Evolutionary conservation across 2,888 invertebrate species (phyloP).

Genomic region (Rhabditoides inermis): DNA sequence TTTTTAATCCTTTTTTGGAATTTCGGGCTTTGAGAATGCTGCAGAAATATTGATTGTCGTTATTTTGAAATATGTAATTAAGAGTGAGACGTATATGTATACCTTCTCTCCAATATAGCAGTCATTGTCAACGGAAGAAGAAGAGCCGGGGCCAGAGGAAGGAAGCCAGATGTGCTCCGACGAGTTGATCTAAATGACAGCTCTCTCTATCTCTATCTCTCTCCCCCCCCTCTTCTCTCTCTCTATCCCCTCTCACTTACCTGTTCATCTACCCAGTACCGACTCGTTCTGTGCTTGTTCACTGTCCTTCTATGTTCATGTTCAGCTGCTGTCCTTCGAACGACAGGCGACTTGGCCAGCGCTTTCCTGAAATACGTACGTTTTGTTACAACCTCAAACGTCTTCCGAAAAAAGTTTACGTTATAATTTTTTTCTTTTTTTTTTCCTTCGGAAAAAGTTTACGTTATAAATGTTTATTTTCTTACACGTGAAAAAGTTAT

Average conservation of each 20-base stretch:
- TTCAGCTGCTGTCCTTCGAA: slow-evolving; percentile 47
- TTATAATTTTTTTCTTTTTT: no score
- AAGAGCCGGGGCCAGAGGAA: slow-evolving; percentile 35
- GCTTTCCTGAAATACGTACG: slow-evolving; percentile 49
- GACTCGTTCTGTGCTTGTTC: slow-evolving; percentile 47
- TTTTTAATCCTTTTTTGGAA: no score
- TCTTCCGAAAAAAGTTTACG: no score
- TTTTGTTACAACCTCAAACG: no score
- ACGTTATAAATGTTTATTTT: background rate
- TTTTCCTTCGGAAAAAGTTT: no score
- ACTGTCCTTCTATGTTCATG: slow-evolving; percentile 36
- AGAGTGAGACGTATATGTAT: no score
- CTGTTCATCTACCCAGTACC: slow-evolving; percentile 50
- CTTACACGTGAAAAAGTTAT: background rate
- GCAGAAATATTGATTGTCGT: no score
- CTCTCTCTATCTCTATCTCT: background rate
- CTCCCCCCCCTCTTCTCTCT: slow-evolving; percentile 4
- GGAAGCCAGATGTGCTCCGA: slow-evolving; percentile 51
- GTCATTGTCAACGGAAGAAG: slow-evolving; percentile 47
- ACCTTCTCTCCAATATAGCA: slow-evolving; percentile 52
- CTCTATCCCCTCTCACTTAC: slow-evolving; percentile 15
- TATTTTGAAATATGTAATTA: no score
- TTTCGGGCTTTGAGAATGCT: no score
- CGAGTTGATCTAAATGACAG: slow-evolving; percentile 25
- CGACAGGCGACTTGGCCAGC: slow-evolving; percentile 49